These are phyloP conservation scores for Lycodopsis pacificus DNA, from an alignment of 2,797 vertebrate genomes.

Conservation along the genomic window DNA sequence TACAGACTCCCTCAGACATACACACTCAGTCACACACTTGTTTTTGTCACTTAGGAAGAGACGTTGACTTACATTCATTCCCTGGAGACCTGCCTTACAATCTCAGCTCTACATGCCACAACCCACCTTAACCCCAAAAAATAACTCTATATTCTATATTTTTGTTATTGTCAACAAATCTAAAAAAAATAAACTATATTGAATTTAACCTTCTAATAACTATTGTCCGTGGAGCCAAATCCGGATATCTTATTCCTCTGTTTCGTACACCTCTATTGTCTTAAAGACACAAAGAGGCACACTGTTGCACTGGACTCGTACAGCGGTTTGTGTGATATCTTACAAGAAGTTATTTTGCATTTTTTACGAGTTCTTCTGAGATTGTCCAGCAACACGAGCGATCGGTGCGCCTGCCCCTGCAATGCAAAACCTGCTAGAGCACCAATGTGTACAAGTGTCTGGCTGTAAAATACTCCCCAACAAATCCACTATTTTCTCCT, in stretches of 20 bases:
- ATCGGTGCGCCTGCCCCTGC: background rate
- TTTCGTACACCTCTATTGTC: background rate
- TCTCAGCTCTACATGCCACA: constrained; percentile 34
- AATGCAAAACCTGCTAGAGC: background rate
- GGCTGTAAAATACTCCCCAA: background rate
- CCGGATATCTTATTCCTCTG: background rate
- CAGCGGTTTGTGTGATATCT: background rate
- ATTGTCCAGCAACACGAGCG: background rate
- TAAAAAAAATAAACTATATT: background rate
- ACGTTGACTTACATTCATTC: constrained; percentile 33
- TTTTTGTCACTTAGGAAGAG: constrained; percentile 51
- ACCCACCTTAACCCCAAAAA: constrained; percentile 9
- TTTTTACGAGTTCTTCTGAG: background rate
- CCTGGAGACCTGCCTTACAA: constrained; percentile 31
- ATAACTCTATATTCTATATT: background rate
- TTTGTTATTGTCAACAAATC: constrained; percentile 18
- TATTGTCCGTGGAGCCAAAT: background rate
- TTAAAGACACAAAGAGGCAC: background rate
- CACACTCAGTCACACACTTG: constrained; percentile 38
- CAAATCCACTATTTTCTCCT: background rate
- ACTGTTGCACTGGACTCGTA: background rate
- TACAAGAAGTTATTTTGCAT: background rate
- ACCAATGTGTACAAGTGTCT: background rate
- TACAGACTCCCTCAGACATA: constrained; percentile 66
- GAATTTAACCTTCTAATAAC: background rate